These are phyloP conservation scores for Heliornis fulica DNA, from an alignment of 2,113 vertebrate species.

Conservation along the genomic window DNA sequence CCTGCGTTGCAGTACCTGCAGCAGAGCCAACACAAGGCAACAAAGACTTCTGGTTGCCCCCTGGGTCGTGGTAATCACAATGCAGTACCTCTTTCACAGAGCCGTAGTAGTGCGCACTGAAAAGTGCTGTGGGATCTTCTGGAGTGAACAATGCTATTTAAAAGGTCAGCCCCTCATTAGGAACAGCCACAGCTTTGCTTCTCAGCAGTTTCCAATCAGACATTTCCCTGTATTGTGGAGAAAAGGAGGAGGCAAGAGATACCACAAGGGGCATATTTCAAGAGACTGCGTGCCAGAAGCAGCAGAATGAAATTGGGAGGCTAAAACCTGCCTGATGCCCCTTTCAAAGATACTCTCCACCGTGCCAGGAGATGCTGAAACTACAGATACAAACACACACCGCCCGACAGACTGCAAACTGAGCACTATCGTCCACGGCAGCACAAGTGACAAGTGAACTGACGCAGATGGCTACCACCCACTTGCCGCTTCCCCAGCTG, in stretches of 20 bases:
- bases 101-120: neutral
- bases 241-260: neutral
- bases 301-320: neutral
- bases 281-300: neutral
- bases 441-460: neutral
- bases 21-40: neutral
- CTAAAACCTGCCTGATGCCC: neutral
- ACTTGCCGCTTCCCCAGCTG: conserved; percentile 28
- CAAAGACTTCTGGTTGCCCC: neutral
- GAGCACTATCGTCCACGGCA: neutral
- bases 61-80: neutral
- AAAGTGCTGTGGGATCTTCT: neutral
- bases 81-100: neutral
- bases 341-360: neutral
- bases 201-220: neutral
- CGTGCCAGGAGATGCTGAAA: neutral
- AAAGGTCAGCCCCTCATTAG: neutral
- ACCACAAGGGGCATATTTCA: neutral
- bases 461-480: conserved; percentile 50
- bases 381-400: neutral
- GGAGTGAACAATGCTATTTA: neutral
- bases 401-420: neutral
- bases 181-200: neutral
- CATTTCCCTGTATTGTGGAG: neutral
- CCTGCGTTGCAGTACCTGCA: neutral